A percentile compares a stretch with the other conserved stretches of the same genome.
phyloP scores from a whole-genome alignment of 1,140 invertebrate genomes.

The Aphelenchoides fujianensis region DNA sequence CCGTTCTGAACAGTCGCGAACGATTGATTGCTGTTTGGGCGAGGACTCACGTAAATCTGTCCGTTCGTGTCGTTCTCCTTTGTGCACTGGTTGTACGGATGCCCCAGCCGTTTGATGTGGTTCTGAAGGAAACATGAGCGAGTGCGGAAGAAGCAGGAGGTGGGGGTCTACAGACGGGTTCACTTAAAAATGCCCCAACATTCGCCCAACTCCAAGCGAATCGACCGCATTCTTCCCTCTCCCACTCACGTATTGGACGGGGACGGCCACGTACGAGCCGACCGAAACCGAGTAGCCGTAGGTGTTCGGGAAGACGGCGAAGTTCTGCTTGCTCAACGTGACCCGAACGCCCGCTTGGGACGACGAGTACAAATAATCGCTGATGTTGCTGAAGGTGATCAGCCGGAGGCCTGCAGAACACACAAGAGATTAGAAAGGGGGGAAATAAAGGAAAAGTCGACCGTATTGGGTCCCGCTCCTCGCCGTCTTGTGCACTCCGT shows the following conservation, averaged over 20 bases:
- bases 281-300: constrained; percentile 13
- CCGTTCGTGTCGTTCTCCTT: neutral
- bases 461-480: constrained; percentile 9
- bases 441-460: neutral
- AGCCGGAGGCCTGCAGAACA: constrained; percentile 19
- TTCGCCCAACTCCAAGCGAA: too few species aligned
- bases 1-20: too few species aligned
- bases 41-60: neutral
- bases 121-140: neutral
- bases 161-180: too few species aligned
- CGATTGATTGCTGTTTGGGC: too few species aligned
- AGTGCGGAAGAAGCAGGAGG: neutral
- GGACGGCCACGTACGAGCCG: constrained; percentile 1
- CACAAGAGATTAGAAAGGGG: neutral
- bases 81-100: constrained; percentile 11
- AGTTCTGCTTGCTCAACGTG: constrained; percentile 14
- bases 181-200: too few species aligned
- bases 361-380: constrained; percentile 14
- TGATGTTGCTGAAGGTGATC: constrained; percentile 23
- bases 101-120: neutral
- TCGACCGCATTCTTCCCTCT: too few species aligned
- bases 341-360: constrained; percentile 15
- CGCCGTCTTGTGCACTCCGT: constrained; percentile 6
- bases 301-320: constrained; percentile 13
- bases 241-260: constrained; percentile 12